Conservation (phyloP, 2,888 invertebrate species). For the Tiliacea aurago region DNA sequence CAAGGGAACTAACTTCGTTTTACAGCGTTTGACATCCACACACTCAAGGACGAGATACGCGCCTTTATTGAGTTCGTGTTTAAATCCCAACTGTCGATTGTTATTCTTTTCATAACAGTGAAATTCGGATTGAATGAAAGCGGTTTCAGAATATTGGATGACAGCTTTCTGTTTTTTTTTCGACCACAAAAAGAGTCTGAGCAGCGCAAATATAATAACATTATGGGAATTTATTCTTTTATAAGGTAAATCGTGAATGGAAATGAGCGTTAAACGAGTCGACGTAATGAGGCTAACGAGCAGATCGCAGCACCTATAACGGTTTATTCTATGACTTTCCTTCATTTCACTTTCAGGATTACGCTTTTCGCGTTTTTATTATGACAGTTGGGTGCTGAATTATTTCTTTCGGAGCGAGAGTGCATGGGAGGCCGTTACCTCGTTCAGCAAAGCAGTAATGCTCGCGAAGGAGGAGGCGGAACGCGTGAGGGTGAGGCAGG, state of each 20-base stretch:
- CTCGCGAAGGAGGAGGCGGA: too few species aligned
- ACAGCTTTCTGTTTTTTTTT: slow-evolving; percentile 50
- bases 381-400: slow-evolving; percentile 50
- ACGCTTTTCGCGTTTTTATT: slow-evolving; percentile 41
- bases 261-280: slow-evolving; percentile 69
- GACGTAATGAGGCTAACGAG: slow-evolving; percentile 72
- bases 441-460: too few species aligned
- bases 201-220: slow-evolving; percentile 52
- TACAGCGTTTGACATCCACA: slow-evolving; percentile 28
- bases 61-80: slow-evolving; percentile 53
- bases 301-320: slow-evolving; percentile 66
- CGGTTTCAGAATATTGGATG: slow-evolving; percentile 56
- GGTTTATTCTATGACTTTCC: slow-evolving; percentile 57
- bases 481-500: too few species aligned
- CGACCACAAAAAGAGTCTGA: slow-evolving; percentile 53
- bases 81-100: slow-evolving; percentile 46
- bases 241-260: slow-evolving; percentile 60
- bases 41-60: slow-evolving; percentile 38
- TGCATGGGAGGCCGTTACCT: too few species aligned
- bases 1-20: slow-evolving; percentile 58
- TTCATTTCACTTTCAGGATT: slow-evolving; percentile 45
- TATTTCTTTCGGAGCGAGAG: too few species aligned
- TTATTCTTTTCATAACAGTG: slow-evolving; percentile 61
- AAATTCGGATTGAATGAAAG: slow-evolving; percentile 56
- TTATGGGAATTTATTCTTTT: slow-evolving; percentile 57